Conservation (phyloP, 2,888 invertebrate genomes). For the Uloborus plumipes region DNA sequence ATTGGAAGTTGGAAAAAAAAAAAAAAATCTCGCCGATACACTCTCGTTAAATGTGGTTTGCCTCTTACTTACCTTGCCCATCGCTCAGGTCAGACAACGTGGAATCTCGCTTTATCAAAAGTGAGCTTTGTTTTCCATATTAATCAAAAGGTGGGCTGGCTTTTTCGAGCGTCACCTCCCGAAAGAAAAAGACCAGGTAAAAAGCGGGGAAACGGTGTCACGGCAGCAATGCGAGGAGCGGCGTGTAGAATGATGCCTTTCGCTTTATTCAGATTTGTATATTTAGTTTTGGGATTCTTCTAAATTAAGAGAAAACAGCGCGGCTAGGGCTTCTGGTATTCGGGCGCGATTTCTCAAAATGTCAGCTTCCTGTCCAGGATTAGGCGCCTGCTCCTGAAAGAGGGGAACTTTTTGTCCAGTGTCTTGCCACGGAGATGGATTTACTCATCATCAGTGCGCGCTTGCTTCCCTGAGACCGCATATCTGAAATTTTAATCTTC, state of each 20-base stretch:
- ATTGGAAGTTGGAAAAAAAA: slow-evolving; percentile 1
- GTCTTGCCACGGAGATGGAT: slow-evolving; percentile 48
- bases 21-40: slow-evolving; percentile 3
- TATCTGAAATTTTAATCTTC: slow-evolving; percentile 64
- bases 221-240: slow-evolving; percentile 35
- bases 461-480: slow-evolving; percentile 39
- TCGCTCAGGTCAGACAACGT: slow-evolving; percentile 27
- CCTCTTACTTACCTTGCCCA: slow-evolving; percentile 12
- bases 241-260: slow-evolving; percentile 37
- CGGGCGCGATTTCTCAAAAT: slow-evolving; percentile 62
- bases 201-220: slow-evolving; percentile 50
- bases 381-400: not conserved
- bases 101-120: slow-evolving; percentile 35
- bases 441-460: slow-evolving; percentile 49
- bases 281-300: slow-evolving; percentile 58
- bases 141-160: slow-evolving; percentile 56
- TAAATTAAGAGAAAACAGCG: slow-evolving; percentile 56
- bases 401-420: slow-evolving; percentile 34
- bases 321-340: slow-evolving; percentile 52
- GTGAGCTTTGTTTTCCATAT: slow-evolving; percentile 38
- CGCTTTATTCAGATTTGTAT: slow-evolving; percentile 60
- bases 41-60: not conserved
- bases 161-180: slow-evolving; percentile 27
- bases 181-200: slow-evolving; percentile 41
- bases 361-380: slow-evolving; percentile 39